Base-by-base conservation (phyloP, 1,140 invertebrate species). In the Cydia fagiglandana region DNA sequence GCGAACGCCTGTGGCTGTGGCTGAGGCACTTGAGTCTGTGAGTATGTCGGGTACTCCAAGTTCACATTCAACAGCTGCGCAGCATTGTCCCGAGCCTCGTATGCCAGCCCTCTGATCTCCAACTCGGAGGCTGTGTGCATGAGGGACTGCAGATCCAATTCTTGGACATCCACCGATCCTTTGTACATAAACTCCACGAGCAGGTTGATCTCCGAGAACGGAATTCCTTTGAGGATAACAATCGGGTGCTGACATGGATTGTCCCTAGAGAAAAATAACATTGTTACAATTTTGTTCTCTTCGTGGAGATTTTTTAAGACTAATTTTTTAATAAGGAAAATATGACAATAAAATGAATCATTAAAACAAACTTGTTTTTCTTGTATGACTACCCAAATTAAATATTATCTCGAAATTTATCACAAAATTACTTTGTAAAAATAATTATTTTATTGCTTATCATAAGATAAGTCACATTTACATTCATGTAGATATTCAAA, bases 171-270 rank as follows among this genome's bases (percentile, higher is more conserved):
- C 76, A 96, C 95, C 17, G 95, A 95, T 2, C 96, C 96, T 77
- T 94, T 94, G 86, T 96, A 96, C 94, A 96, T 96, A 80, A 96
- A 96, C 82, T 96, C 95, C 76, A 96, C 91, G 9, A 96, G 93
- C 74, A 95, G 93, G 83, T 96, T 95, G 86, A 96, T 95, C 88
- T 96, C 95, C 34, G 94, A 94, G 78, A 95, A 95, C 7, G 94
- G 93, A 24, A 96, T 93, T 78, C 95, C 95, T 88, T 96, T 95
- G 75, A 96, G 84, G 76, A 96, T 96, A 77, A 96, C 93, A 78
- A 96, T 95, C 5, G 95, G 95, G 83, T 96, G 95, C 84, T 96
- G 95, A 82, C 95, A 96, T 80, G 95, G 95, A 88, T 96, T 96
- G 89, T 96, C 95, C 85, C 91, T 93, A 86, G 13, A 79, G 73